phyloP scores from a whole-genome alignment of 2,113 vertebrate genomes.

The Osmerus eperlanus region DNA sequence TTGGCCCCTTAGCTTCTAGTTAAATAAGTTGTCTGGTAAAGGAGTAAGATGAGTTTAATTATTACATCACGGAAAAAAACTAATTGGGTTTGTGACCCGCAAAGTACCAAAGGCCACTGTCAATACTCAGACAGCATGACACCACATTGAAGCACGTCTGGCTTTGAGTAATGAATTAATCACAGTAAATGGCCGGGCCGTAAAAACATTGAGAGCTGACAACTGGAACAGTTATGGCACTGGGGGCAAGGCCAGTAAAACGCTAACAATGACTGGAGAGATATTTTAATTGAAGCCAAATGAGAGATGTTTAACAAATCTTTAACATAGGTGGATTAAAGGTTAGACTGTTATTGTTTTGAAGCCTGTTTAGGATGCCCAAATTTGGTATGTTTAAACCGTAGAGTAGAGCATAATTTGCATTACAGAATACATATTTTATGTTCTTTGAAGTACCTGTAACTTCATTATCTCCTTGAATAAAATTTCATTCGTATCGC shows the following conservation, averaged over 20 bases:
- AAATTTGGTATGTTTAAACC: slow-evolving; percentile 8
- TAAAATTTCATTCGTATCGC: slow-evolving; percentile 36
- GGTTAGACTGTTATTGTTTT: neutral
- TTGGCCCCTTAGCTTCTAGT: slow-evolving; percentile 37
- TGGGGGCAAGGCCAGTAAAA: neutral
- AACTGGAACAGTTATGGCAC: slow-evolving; percentile 19
- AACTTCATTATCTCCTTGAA: slow-evolving; percentile 33
- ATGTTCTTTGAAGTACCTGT: slow-evolving; percentile 29
- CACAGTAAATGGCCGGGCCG: slow-evolving; percentile 26
- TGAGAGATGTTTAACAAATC: neutral
- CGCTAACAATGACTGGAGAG: neutral
- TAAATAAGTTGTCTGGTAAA: slow-evolving; percentile 26
- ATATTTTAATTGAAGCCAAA: neutral
- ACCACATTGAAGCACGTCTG: slow-evolving; percentile 31
- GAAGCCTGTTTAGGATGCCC: neutral
- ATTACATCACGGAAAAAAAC: slow-evolving; percentile 49
- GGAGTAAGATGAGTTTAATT: slow-evolving; percentile 45
- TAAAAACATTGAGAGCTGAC: slow-evolving; percentile 13
- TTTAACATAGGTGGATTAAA: neutral
- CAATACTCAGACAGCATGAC: slow-evolving; percentile 34
- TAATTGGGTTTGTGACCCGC: slow-evolving; percentile 52
- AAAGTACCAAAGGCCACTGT: slow-evolving; percentile 28
- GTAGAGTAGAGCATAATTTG: slow-evolving; percentile 31
- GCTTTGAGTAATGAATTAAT: slow-evolving; percentile 45
- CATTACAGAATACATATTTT: slow-evolving; percentile 43